Conservation (phyloP, 1,140 invertebrate genomes). For the Bombus vancouverensis region DNA sequence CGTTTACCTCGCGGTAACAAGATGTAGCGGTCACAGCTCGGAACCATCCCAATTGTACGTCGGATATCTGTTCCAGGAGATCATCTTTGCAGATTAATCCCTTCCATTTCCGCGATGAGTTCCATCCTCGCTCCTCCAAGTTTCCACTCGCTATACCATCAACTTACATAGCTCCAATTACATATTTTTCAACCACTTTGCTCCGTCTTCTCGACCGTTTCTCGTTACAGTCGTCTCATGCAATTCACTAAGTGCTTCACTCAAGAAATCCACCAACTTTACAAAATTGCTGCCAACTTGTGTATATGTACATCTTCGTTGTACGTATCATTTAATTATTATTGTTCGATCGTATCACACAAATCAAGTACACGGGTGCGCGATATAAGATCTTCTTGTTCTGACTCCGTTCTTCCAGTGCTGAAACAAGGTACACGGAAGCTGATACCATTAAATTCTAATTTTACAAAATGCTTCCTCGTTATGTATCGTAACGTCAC, state of each 20-base stretch:
- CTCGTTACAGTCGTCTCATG: no score
- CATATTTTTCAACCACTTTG: not conserved
- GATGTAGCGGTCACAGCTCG: constrained; percentile 44
- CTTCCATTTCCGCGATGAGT: not conserved
- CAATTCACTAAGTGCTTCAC: not conserved
- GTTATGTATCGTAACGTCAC: no score
- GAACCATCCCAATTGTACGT: constrained; percentile 39
- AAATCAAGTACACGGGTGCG: not conserved
- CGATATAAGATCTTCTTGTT: not conserved
- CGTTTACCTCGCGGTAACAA: constrained; percentile 54
- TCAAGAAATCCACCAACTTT: not conserved
- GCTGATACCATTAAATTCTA: accelerated
- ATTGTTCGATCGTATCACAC: not conserved
- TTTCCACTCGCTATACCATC: not conserved
- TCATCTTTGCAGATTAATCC: constrained; percentile 44
- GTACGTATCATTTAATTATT: not conserved
- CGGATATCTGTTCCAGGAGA: constrained; percentile 25
- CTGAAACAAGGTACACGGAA: not conserved
- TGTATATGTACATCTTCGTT: not conserved
- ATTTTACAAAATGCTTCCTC: no score
- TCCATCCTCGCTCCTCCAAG: not conserved
- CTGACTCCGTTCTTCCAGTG: no score
- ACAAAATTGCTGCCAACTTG: not conserved
- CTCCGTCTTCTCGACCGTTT: not conserved
- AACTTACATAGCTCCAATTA: no score